Evolutionary conservation across 2,888 invertebrate genomes (phyloP).

Genomic region (Drosophila parthenogenetica): DNA sequence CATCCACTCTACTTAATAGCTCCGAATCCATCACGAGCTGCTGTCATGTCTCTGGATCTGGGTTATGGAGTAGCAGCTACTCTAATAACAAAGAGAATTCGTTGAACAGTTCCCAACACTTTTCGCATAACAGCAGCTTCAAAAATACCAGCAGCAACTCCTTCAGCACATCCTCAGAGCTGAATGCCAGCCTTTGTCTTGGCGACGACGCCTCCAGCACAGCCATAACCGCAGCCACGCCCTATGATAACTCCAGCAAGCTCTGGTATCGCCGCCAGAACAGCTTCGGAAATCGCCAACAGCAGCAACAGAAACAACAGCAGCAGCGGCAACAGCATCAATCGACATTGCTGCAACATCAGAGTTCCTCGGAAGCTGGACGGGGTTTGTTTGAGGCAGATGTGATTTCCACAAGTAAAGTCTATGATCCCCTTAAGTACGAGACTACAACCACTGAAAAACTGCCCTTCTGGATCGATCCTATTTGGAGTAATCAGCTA

Average conservation of each 20-base stretch:
- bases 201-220: constrained; percentile 58
- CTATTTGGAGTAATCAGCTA: constrained; percentile 82
- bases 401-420: constrained; percentile 67
- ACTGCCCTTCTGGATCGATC: constrained; percentile 85
- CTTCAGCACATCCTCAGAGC: constrained; percentile 72
- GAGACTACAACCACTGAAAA: constrained; percentile 83
- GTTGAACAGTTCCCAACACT: constrained; percentile 70
- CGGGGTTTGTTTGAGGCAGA: constrained; percentile 71
- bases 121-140: constrained; percentile 59
- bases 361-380: constrained; percentile 12
- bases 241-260: constrained; percentile 51
- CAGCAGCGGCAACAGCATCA: too few relatives aligned
- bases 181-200: constrained; percentile 68
- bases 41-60: constrained; percentile 1
- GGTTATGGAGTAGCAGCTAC: constrained; percentile 49
- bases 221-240: constrained; percentile 37
- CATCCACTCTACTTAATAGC: constrained; percentile 72
- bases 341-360: too few relatives aligned
- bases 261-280: constrained; percentile 81
- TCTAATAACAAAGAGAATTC: constrained; percentile 81
- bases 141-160: constrained; percentile 55
- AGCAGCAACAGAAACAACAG: constrained; percentile 36
- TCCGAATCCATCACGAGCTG: constrained; percentile 39
- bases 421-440: constrained; percentile 83
- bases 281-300: constrained; percentile 56